phyloP scores from a whole-genome alignment of 2,888 invertebrate species.

The Pasiphila rectangulata region DNA sequence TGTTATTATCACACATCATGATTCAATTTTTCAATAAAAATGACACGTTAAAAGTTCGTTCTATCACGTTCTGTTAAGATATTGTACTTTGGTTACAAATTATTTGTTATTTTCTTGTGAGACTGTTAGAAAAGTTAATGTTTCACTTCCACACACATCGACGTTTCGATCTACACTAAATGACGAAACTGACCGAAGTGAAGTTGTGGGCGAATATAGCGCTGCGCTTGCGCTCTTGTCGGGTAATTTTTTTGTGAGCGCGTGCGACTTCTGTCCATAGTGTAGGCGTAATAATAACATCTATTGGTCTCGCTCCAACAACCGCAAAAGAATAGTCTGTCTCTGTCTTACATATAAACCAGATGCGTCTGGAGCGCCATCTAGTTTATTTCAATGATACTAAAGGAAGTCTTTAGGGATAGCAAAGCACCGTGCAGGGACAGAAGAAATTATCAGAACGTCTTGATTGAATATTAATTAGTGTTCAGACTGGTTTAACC shows the following conservation, averaged over 20 bases:
- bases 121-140: conserved; percentile 79
- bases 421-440: conserved; percentile 21
- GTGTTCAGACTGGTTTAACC: too few relatives aligned
- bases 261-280: conserved; percentile 72
- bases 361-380: conserved; percentile 60
- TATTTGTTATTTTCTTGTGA: conserved; percentile 75
- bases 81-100: conserved; percentile 77
- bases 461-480: neutral
- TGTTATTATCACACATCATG: conserved; percentile 81
- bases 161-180: conserved; percentile 78
- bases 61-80: conserved; percentile 66
- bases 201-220: conserved; percentile 79
- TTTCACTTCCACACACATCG: conserved; percentile 79
- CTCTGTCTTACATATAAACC: conserved; percentile 44
- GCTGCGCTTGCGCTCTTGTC: conserved; percentile 74
- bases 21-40: conserved; percentile 65
- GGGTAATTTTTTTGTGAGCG: conserved; percentile 73
- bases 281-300: conserved; percentile 75
- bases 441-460: neutral
- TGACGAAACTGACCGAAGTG: conserved; percentile 77
- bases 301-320: conserved; percentile 59
- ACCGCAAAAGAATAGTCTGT: conserved; percentile 25
- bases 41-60: conserved; percentile 72
- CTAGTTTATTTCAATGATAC: conserved; percentile 58
- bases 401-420: conserved; percentile 29